Evolutionary conservation across 2,113 vertebrate genomes (phyloP), one percentile per base, ranked within the genome.

Genomic region (Ptychochromis oligacanthus): DNA sequence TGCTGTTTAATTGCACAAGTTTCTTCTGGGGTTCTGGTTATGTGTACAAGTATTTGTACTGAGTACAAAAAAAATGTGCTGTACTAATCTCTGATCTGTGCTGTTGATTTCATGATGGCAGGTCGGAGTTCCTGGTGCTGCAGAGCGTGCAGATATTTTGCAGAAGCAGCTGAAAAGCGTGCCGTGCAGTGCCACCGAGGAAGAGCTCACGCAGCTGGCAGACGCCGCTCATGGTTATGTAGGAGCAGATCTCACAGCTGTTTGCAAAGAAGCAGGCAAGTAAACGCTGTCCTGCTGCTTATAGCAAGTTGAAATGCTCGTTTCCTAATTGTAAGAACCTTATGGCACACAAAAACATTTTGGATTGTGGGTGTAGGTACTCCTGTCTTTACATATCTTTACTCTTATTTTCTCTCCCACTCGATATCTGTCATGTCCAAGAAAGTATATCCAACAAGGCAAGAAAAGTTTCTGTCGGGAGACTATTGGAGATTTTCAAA

Each of bases 221-320:
- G 96, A 97, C 1, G 87, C 82, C 0, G 95, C 97, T 1, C 98
- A 99, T 3, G 98, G 98, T 60, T 99, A 99, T 0, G 98, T 99
- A 7, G 98, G 98, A 24, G 98, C 98, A 0, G 98, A 99, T 88
- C 94, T 99, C 17, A 95, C 96, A 59, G 98, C 98, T 6, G 91
- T 99, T 86, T 98, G 98, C 93, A 98, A 98, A 75, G 98, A 99
- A 89, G 97, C 98, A 87, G 98, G 98, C 96, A 85, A 97, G 96
- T 80, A 46, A 67, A 85, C 46, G 17, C n/a, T 18, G 59, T 64
- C 55, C 52, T 72, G 65, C 46, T 72, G 17, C 67, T 14, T 7
- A 54, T 3, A 34, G 65, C 52, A 46, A 34, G 67, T n/a, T 34
- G 67, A n/a, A 8, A 34, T 34, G 26, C 34, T 72, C n/a, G 46